Percentiles rank a stretch among this genome's conserved stretches.
phyloP scores from a whole-genome alignment of 2,797 vertebrate genomes.

The Monodelphis domestica region DNA sequence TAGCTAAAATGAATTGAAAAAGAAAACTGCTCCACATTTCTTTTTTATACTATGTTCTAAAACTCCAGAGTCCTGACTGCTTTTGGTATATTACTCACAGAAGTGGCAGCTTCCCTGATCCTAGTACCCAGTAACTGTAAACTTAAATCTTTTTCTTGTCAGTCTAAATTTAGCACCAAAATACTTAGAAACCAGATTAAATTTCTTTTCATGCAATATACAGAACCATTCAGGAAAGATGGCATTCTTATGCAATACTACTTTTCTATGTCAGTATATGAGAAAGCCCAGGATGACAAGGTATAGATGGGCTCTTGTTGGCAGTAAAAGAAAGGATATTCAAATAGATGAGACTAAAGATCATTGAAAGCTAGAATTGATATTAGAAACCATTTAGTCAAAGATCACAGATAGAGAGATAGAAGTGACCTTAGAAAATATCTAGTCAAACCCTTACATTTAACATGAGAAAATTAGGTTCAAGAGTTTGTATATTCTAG shows the following conservation, averaged over 20 bases:
- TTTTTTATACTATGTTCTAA: background rate
- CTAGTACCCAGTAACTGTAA: background rate
- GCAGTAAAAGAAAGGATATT: background rate
- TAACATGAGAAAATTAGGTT: background rate
- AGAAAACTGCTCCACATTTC: background rate
- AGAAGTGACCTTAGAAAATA: background rate
- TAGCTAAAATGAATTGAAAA: background rate
- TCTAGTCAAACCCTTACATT: background rate
- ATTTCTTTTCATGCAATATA: background rate
- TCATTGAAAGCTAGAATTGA: background rate
- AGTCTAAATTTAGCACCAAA: slow-evolving; percentile 30
- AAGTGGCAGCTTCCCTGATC: background rate
- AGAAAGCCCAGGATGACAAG: background rate
- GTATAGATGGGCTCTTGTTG: background rate
- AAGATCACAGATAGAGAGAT: background rate
- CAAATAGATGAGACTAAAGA: background rate
- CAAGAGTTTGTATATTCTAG: background rate
- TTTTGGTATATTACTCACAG: background rate
- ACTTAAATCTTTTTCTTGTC: background rate
- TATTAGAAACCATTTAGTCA: too few species aligned
- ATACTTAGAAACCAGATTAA: background rate
- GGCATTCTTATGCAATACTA: background rate
- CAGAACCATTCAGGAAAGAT: background rate
- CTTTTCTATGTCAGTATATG: background rate
- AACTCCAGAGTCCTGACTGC: background rate